A percentile compares a stretch with the other conserved stretches of the same genome.
Evolutionary conservation across 2,888 invertebrate genomes (phyloP).

Genomic region (Adela reaumurella): DNA sequence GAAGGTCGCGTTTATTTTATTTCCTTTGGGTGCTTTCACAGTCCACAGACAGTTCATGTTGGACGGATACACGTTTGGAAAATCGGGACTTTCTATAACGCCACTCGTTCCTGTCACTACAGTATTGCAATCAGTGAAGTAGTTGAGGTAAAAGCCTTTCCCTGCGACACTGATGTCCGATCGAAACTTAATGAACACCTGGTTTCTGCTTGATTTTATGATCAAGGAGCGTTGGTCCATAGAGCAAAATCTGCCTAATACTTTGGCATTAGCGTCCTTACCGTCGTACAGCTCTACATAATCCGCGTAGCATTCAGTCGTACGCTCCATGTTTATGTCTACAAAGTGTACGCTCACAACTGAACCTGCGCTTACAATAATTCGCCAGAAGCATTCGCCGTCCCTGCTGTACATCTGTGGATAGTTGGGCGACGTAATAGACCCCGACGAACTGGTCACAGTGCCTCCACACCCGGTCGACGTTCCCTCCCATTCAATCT

Average conservation of each 20-base stretch:
- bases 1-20: conserved; percentile 76
- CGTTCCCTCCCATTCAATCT: conserved; percentile 41
- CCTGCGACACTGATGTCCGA: conserved; percentile 62
- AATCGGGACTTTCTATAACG: conserved; percentile 84
- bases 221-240: conserved; percentile 27
- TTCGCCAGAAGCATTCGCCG: conserved; percentile 77
- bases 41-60: conserved; percentile 72
- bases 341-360: conserved; percentile 61
- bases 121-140: conserved; percentile 66
- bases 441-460: conserved; percentile 64
- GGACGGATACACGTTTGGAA: conserved; percentile 63
- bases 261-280: conserved; percentile 40
- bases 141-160: conserved; percentile 78
- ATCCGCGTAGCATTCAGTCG: conserved; percentile 62
- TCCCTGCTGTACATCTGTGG: conserved; percentile 69
- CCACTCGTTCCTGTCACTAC: conserved; percentile 64
- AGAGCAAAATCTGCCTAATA: conserved; percentile 64
- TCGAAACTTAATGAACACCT: conserved; percentile 67
- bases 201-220: conserved; percentile 60
- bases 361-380: conserved; percentile 70
- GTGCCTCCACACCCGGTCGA: conserved; percentile 76
- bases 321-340: conserved; percentile 68
- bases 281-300: conserved; percentile 70
- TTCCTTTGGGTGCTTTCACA: conserved; percentile 71
- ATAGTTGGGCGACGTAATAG: conserved; percentile 82